Evolutionary conservation across 1,140 invertebrate species (phyloP).

Genomic region (Venustaconcha ellipsiformis): DNA sequence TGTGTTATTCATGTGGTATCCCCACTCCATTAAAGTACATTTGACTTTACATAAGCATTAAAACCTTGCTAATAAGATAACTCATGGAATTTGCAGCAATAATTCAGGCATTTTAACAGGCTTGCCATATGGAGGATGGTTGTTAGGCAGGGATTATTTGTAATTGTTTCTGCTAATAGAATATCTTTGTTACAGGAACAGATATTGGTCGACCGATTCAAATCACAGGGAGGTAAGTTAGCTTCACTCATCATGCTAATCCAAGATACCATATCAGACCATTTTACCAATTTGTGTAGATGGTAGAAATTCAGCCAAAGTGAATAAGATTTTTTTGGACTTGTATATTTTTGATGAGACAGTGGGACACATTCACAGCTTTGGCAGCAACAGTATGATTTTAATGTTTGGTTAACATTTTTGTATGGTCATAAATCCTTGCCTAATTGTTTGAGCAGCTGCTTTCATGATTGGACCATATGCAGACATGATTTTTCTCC

Average conservation of each 20-base stretch:
- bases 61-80: not conserved
- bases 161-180: not conserved
- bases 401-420: too few species aligned
- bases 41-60: not conserved
- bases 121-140: not conserved
- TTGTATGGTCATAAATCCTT: too few species aligned
- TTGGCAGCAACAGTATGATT: too few species aligned
- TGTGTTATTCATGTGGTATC: not conserved
- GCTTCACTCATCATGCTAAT: not conserved
- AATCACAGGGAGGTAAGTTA: constrained; percentile 86
- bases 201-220: constrained; percentile 92
- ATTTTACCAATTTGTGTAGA: not conserved
- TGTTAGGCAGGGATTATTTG: not conserved
- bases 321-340: too few species aligned
- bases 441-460: too few species aligned
- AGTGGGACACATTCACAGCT: too few species aligned
- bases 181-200: constrained; percentile 75
- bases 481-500: too few species aligned
- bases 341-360: too few species aligned
- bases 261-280: not conserved
- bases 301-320: too few species aligned
- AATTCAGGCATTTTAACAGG: not conserved
- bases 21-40: not conserved
- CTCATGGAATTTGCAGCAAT: not conserved
- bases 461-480: too few species aligned